These are phyloP conservation scores for Oscheius sp. DNA, from an alignment of 2,888 invertebrate genomes.

Conservation along the genomic window DNA sequence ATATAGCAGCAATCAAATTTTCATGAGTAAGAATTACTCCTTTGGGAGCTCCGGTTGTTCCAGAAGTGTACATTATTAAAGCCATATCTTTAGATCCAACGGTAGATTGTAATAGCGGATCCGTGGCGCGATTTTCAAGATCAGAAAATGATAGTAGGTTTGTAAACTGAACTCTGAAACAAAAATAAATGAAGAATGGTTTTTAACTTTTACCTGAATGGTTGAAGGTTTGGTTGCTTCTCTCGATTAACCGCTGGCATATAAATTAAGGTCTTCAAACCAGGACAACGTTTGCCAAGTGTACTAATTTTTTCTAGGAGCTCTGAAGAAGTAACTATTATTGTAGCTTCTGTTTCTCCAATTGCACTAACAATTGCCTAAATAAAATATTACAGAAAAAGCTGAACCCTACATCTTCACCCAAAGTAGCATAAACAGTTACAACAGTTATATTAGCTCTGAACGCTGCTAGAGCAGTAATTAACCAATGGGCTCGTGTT, in stretches of 20 bases:
- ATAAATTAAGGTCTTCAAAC: constrained; percentile 62
- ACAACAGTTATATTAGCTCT: constrained; percentile 89
- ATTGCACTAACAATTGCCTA: constrained; percentile 90
- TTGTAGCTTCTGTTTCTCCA: constrained; percentile 91
- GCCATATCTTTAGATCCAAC: constrained; percentile 74
- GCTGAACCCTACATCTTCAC: constrained; percentile 78
- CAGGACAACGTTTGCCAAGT: constrained; percentile 49
- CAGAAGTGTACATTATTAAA: constrained; percentile 94
- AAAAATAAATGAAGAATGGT: neutral
- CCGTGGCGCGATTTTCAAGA: constrained; percentile 43
- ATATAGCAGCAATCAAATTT: constrained; percentile 72
- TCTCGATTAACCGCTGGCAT: constrained; percentile 49
- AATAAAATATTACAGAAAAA: neutral
- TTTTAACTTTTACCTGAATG: constrained; percentile 28
- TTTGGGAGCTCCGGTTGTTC: constrained; percentile 80
- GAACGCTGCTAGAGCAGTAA: constrained; percentile 93
- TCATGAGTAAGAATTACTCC: constrained; percentile 72
- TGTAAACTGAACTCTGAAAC: constrained; percentile 50
- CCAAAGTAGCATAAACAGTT: constrained; percentile 93
- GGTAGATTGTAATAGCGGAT: constrained; percentile 43
- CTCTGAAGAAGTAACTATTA: constrained; percentile 90
- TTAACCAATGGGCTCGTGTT: constrained; percentile 96
- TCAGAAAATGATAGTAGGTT: constrained; percentile 55
- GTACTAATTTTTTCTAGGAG: constrained; percentile 84
- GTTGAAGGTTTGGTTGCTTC: constrained; percentile 23